Percentiles rank a stretch among this genome's conserved stretches.
phyloP scores from a whole-genome alignment of 2,888 invertebrate genomes.

The Mythimna pallens region DNA sequence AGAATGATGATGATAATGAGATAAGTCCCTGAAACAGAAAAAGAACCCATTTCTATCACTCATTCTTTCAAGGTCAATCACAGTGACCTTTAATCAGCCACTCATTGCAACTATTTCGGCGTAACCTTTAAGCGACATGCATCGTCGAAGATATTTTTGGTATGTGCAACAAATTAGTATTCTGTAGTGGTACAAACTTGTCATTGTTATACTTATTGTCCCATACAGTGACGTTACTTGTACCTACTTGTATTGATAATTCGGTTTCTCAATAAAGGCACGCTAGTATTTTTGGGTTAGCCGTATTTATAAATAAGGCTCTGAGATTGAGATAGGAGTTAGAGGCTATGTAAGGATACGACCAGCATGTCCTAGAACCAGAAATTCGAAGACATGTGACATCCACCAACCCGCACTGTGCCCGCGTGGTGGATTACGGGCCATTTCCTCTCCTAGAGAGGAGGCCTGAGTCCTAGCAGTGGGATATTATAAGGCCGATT shows the following conservation, averaged over 20 bases:
- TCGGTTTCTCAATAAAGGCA: conserved; percentile 28
- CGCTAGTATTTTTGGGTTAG: conserved; percentile 42
- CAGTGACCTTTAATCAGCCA: neutral
- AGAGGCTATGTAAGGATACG: neutral
- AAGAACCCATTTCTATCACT: neutral
- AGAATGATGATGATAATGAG: no score
- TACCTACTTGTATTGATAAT: conserved; percentile 27
- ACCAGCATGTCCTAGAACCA: no score
- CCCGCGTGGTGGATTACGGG: no score
- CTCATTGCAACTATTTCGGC: conserved; percentile 36
- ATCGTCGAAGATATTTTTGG: conserved; percentile 63
- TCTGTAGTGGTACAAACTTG: conserved; percentile 64
- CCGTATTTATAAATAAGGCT: conserved; percentile 15
- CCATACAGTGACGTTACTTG: conserved; percentile 69
- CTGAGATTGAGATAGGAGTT: conserved; percentile 21
- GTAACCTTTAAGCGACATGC: conserved; percentile 39
- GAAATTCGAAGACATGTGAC: no score
- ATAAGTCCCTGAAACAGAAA: neutral
- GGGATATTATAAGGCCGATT: no score
- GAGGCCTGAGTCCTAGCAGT: no score
- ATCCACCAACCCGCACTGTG: no score
- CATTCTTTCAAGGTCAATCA: neutral
- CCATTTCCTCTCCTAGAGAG: no score
- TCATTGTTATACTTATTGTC: conserved; percentile 74
- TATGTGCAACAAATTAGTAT: conserved; percentile 72